Evolutionary conservation across 2,888 invertebrate genomes (phyloP), one percentile per base, ranked within the genome.

Genomic region (Caenorhabditis angaria): DNA sequence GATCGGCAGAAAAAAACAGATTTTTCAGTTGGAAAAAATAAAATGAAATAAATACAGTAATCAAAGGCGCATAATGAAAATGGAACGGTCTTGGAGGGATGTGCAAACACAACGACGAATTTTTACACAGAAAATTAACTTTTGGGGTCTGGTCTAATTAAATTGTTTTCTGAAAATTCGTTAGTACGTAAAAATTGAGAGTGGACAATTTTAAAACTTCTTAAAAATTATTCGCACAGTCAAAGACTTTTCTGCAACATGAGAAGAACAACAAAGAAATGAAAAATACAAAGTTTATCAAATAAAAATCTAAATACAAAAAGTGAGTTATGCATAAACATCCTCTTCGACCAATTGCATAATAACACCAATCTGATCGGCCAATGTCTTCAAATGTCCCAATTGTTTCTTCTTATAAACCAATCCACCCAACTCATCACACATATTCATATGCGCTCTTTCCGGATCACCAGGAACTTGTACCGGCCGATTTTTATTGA

Each of bases 301-400:
- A 5, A 32, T 8, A 32, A 5, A 8, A 32, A 32, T 32, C 10
- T 8, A 32, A 8, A 32, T 32, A 8, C 32, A 5, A 32, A 32
- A 5, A 32, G 10, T 32, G 41, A 18, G 3, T 41, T 18, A 41
- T 18, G 41, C 41, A 41, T 41, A 41, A 41, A 41, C 41, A 28
- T 54, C 14, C 18, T 67, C 64, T 20, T 72, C 72, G 12, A 68
- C 67, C 8, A 72, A 53, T 58, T 64, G 57, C 72, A 72, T 72
- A 51, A 65, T 64, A 24, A 72, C 67, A 32, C 67, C 67, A n/a
- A 72, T 61, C 14, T 67, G 64, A 65, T 72, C 72, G 12, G 72
- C 72, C 24, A 72, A 62, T 32, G 64, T 67, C 32, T 67, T 67
- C 76, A 92, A 92, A 51, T 92, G 91, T 22, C 91, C 90, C 0